These are phyloP conservation scores for Tenthredo mesomela DNA, from an alignment of 2,888 invertebrate species.

Conservation along the genomic window DNA sequence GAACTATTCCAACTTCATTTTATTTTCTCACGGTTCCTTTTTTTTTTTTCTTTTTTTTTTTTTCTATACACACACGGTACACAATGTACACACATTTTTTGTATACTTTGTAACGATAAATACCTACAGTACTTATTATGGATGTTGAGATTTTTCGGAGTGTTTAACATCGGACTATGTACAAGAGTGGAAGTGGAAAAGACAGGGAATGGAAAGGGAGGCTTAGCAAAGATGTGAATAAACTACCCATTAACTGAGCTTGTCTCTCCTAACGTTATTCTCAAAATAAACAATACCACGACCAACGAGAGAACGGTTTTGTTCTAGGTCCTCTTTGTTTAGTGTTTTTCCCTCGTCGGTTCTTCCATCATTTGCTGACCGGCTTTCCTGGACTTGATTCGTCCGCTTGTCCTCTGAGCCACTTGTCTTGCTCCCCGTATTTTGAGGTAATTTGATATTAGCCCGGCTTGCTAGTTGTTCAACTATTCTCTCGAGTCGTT, in stretches of 20 bases:
- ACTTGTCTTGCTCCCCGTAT: not conserved
- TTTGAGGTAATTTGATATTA: constrained; percentile 64
- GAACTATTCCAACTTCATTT: constrained; percentile 37
- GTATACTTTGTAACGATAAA: constrained; percentile 18
- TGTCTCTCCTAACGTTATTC: constrained; percentile 68
- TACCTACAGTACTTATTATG: not conserved
- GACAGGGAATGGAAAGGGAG: not conserved
- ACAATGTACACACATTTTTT: not conserved
- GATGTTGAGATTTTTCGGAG: not conserved
- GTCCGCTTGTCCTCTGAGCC: not conserved
- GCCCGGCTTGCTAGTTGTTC: constrained; percentile 79
- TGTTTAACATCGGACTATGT: constrained; percentile 33
- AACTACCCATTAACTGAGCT: constrained; percentile 66
- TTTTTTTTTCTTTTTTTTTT: constrained; percentile 1
- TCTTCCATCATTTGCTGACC: not conserved
- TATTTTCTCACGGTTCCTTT: not conserved
- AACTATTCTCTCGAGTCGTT: constrained; percentile 85
- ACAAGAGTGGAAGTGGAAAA: constrained; percentile 16
- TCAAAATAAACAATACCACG: constrained; percentile 70
- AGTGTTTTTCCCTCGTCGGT: constrained; percentile 38
- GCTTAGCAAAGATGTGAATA: not conserved
- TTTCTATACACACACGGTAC: constrained; percentile 11
- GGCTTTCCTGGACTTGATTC: not conserved
- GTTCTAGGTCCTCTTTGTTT: constrained; percentile 53
- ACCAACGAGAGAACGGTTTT: constrained; percentile 64